Evolutionary conservation across 2,888 invertebrate genomes (phyloP), one percentile per base, ranked within the genome.

Genomic region (Mycalesis mineus): DNA sequence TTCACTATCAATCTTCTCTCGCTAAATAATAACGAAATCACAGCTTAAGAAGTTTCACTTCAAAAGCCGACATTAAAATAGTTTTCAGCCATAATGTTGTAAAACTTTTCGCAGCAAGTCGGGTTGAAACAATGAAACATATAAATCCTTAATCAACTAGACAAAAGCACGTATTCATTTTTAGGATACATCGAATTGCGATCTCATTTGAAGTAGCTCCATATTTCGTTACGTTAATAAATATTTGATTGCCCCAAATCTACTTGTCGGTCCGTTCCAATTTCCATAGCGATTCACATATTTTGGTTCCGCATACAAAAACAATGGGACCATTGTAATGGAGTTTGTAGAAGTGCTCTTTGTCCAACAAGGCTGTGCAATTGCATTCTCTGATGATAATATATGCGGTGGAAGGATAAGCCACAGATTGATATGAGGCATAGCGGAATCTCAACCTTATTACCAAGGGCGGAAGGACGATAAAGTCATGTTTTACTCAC

Each of bases 371-470:
- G 58, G 22, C 36, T 60, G 40, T 60, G 60, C 62, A 48, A 57
- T 57, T 60, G 56, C 56, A 55, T 60, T 59, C 57, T 51, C 51
- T 55, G 60, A 60, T 62, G 60, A 55, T 62, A 60, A 60, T 60
- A 55, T 51, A 57, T 58, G 28, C 47, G 50, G 44, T 44, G 55
- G 57, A 33, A 61, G 61, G 57, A 61, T 41, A 37, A 59, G 48
- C 57, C 57, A 54, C 33, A 39, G 50, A 44, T 57, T 44, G 33
- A 57, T 37, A 55, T 40, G 17, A 40, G 39, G 6, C 31, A 11
- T 33, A 51, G 7, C 9, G 31, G 17, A 57, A 17, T 57, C 37
- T 45, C 8, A 17, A 51, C 54, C 42, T 33, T 55, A 58, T 48
- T 7, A 5, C 11, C 0, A 17, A n/a, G 13, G 17, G 2, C n/a